phyloP scores from a whole-genome alignment of 2,113 vertebrate genomes.

The Riparia riparia region DNA sequence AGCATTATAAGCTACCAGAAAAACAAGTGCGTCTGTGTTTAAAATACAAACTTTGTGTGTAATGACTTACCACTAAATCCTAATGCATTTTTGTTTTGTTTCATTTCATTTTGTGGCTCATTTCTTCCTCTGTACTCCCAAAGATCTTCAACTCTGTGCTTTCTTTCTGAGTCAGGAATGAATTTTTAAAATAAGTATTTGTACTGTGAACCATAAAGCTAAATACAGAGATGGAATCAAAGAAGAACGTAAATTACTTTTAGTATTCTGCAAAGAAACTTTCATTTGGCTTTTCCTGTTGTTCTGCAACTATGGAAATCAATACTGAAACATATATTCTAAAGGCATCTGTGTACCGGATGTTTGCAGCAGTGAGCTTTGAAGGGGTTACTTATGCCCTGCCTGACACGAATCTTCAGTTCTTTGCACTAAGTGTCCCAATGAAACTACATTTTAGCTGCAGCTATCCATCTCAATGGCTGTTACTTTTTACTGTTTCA shows the following conservation, averaged over 20 bases:
- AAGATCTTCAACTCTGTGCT: constrained; percentile 40
- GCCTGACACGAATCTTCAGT: constrained; percentile 71
- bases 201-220: constrained; percentile 79
- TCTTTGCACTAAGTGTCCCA: constrained; percentile 74
- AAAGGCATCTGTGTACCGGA: constrained; percentile 60
- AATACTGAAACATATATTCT: constrained; percentile 78
- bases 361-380: constrained; percentile 76
- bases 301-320: constrained; percentile 80
- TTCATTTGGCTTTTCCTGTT: constrained; percentile 80
- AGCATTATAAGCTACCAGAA: neutral
- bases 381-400: constrained; percentile 71
- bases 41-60: constrained; percentile 27
- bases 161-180: constrained; percentile 69
- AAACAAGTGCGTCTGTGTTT: constrained; percentile 18
- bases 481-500: constrained; percentile 76
- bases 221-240: constrained; percentile 78
- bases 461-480: constrained; percentile 69
- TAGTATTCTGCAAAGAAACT: constrained; percentile 78
- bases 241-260: constrained; percentile 79
- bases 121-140: constrained; percentile 48
- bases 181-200: constrained; percentile 79
- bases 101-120: constrained; percentile 63
- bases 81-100: constrained; percentile 51
- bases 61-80: constrained; percentile 42
- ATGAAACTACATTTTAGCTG: constrained; percentile 71